Evolutionary conservation across 2,888 invertebrate species (phyloP).

Genomic region (Papilio elwesi): DNA sequence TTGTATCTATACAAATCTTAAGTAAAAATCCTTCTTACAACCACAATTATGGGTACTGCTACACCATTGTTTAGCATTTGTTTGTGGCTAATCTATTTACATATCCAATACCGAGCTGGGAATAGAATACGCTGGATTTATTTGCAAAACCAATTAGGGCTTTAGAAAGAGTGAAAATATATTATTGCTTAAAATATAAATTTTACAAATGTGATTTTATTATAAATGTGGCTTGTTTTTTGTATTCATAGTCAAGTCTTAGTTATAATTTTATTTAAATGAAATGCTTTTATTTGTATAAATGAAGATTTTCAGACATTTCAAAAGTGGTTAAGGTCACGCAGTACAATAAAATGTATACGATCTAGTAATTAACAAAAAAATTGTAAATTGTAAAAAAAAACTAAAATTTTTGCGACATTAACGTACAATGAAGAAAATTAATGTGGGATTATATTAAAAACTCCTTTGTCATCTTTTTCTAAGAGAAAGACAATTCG

Average conservation of each 20-base stretch:
- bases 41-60: neutral
- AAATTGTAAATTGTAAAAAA: too few species aligned
- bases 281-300: too few species aligned
- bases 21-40: neutral
- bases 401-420: too few species aligned
- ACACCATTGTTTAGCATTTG: conserved; percentile 13
- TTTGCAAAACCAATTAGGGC: conserved; percentile 20
- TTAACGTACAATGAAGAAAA: too few species aligned
- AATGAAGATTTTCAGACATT: too few species aligned
- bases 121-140: conserved; percentile 25
- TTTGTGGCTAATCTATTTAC: conserved; percentile 17
- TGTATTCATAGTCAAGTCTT: too few species aligned
- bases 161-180: conserved; percentile 7
- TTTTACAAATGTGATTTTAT: neutral
- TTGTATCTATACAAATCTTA: neutral
- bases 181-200: neutral
- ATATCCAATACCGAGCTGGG: conserved; percentile 6
- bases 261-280: neutral
- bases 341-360: too few species aligned
- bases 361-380: too few species aligned
- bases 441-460: too few species aligned
- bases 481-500: too few species aligned
- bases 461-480: too few species aligned
- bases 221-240: neutral
- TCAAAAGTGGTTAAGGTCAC: too few species aligned